These are phyloP conservation scores for Patagioenas fasciata DNA, from an alignment of 2,113 vertebrate species.

Conservation along the genomic window DNA sequence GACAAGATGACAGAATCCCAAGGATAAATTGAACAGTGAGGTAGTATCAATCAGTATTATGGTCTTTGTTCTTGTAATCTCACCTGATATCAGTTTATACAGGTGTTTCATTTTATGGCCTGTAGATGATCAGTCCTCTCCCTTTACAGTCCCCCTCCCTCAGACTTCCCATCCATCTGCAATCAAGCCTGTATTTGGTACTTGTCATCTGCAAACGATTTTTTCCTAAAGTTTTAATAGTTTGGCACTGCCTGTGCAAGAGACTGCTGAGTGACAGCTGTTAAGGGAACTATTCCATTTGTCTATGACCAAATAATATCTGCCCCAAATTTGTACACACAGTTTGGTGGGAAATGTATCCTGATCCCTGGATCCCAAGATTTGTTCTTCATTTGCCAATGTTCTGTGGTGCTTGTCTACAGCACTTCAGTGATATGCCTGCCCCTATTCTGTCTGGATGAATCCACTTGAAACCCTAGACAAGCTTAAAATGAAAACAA, in stretches of 20 bases:
- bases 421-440: neutral
- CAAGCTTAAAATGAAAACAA: neutral
- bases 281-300: neutral
- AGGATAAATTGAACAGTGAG: neutral
- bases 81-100: neutral
- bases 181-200: neutral
- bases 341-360: neutral
- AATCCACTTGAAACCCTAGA: neutral
- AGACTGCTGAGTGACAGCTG: neutral
- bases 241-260: neutral
- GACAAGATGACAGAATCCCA: neutral
- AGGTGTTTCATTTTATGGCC: neutral
- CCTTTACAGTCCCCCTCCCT: neutral
- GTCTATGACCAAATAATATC: neutral
- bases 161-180: neutral
- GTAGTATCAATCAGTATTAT: neutral
- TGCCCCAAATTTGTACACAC: neutral
- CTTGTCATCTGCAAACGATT: neutral
- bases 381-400: neutral
- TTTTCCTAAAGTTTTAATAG: neutral
- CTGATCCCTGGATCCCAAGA: neutral
- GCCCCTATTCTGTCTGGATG: neutral
- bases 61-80: neutral
- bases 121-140: neutral
- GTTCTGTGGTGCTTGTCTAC: neutral